A percentile compares a stretch with the other conserved stretches of the same genome.
phyloP scores from a whole-genome alignment of 2,113 vertebrate species.

The Turnix velox region DNA sequence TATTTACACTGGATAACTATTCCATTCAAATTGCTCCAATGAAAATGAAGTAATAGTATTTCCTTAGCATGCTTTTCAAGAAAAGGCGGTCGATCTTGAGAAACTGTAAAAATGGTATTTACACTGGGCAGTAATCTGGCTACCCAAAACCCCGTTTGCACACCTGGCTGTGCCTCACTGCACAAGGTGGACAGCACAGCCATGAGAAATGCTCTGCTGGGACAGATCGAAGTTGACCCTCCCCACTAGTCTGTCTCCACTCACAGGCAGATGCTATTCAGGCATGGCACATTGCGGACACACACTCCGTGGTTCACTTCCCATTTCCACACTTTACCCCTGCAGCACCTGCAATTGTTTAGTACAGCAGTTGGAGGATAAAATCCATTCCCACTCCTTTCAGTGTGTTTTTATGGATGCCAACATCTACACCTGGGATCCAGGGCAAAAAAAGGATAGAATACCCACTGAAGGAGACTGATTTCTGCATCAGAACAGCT shows the following conservation, averaged over 20 bases:
- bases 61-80: background rate
- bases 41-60: background rate
- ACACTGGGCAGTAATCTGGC: background rate
- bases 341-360: background rate
- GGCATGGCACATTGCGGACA: background rate
- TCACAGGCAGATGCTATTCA: background rate
- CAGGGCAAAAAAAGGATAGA: background rate
- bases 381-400: background rate
- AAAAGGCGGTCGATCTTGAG: background rate
- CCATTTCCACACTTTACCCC: background rate
- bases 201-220: background rate
- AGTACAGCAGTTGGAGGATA: background rate
- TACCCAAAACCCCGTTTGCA: background rate
- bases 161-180: background rate
- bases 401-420: background rate
- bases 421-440: background rate
- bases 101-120: background rate
- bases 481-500: background rate
- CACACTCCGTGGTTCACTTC: background rate
- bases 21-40: background rate
- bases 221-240: background rate
- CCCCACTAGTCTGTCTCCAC: background rate
- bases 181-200: background rate
- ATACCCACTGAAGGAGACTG: background rate
- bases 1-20: too few relatives aligned